Evolutionary conservation across 1,140 invertebrate species (phyloP).

Genomic region (Dreissena rostriformis): DNA sequence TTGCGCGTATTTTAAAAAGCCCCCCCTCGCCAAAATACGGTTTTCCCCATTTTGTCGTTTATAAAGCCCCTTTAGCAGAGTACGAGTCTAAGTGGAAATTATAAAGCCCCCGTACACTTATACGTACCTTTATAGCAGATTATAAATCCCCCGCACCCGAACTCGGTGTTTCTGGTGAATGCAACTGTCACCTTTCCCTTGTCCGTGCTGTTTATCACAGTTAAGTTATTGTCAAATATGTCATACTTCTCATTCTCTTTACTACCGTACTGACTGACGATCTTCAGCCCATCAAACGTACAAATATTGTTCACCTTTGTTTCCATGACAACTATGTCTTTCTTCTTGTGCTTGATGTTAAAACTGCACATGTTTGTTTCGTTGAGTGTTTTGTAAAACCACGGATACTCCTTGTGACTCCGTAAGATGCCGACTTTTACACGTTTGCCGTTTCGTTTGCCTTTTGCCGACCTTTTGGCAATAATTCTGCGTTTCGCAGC

Average conservation of each 20-base stretch:
- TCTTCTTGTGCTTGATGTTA: background rate
- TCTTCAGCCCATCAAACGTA: background rate
- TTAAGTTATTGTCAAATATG: conserved; percentile 1
- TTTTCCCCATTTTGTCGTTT: no score
- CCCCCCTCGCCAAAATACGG: no score
- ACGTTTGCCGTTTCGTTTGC: no score
- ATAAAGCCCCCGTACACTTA: background rate
- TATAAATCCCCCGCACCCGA: conserved; percentile 29
- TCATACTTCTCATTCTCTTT: background rate
- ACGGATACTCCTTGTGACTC: conserved; percentile 35
- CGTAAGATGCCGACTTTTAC: conserved; percentile 11
- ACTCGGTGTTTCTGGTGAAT: background rate
- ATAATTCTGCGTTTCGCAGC: no score
- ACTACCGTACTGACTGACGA: background rate
- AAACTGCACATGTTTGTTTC: background rate
- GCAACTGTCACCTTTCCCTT: background rate
- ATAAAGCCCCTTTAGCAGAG: no score
- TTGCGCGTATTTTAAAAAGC: no score
- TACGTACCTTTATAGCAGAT: conserved; percentile 41
- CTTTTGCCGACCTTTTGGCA: no score
- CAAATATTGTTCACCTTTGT: background rate
- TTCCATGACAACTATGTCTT: background rate
- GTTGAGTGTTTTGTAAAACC: conserved; percentile 3
- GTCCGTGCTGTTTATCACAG: background rate
- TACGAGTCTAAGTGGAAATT: background rate